A percentile compares a stretch with the other conserved stretches of the same genome.
These are phyloP conservation scores for Mesopsocus fuscifrons DNA, from an alignment of 2,888 invertebrate species.

Conservation along the genomic window DNA sequence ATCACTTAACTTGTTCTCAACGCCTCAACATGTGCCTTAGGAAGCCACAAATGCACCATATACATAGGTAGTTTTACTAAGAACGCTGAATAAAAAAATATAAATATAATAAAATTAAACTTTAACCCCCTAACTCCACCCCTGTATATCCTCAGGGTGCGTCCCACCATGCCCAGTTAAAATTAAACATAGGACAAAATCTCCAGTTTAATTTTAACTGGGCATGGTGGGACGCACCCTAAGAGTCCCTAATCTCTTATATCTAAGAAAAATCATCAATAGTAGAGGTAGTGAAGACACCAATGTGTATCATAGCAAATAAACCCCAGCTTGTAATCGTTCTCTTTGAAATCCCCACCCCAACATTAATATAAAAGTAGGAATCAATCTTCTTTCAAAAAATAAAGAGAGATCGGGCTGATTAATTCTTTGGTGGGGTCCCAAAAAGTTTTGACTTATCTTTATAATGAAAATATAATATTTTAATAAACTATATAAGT, in stretches of 20 bases:
- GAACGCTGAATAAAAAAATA: slow-evolving; percentile 39
- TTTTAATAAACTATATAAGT: too few species aligned
- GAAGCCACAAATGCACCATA: slow-evolving; percentile 48
- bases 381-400: slow-evolving; percentile 49
- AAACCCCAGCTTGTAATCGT: slow-evolving; percentile 41
- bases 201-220: too few species aligned
- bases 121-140: too few species aligned
- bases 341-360: slow-evolving; percentile 49
- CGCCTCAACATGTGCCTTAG: slow-evolving; percentile 58
- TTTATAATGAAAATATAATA: too few species aligned
- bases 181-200: too few species aligned
- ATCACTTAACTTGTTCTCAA: slow-evolving; percentile 52
- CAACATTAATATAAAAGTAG: slow-evolving; percentile 43
- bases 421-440: too few species aligned
- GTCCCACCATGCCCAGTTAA: too few species aligned
- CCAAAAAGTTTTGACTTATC: too few species aligned
- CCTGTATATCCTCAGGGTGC: too few species aligned
- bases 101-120: slow-evolving; percentile 24
- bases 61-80: slow-evolving; percentile 52
- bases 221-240: too few species aligned
- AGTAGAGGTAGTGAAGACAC: slow-evolving; percentile 44
- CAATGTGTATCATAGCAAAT: slow-evolving; percentile 52
- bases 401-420: slow-evolving; percentile 47
- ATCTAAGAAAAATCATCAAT: slow-evolving; percentile 34
- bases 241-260: slow-evolving; percentile 25